Evolutionary conservation across 2,113 vertebrate genomes (phyloP), one percentile per base, ranked within the genome.

Genomic region (Globicephala melas): DNA sequence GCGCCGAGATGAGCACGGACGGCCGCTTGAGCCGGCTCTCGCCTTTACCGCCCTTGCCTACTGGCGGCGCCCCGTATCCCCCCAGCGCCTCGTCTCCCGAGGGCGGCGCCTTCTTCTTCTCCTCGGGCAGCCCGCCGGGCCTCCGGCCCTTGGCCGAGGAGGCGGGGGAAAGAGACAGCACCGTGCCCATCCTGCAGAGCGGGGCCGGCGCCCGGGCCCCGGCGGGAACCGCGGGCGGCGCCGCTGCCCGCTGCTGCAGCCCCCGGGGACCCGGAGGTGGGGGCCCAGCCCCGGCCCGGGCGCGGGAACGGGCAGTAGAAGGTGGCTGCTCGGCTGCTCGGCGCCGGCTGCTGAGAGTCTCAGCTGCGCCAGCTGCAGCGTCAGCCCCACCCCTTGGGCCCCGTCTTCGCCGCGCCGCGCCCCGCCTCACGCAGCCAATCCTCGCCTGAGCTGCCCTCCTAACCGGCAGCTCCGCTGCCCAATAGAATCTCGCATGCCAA

Each of bases 11-110:
- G 86, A 99, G 99, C 93, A 99, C 99, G 1, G 99, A 99, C 28
- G 99, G 99, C 20, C 99, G 98, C 80, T 99, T 99, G 83, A 99
- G 98, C 97, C 99, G 99, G 97, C 99, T 99, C 96, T 99, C 99
- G 36, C 98, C 98, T 97, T 99, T 99, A 97, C 99, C 99, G 36
- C 97, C 95, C 93, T 98, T 98, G 55, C 98, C 97, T 4, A 70
- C 93, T 6, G 98, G 96, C 33, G 97, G 98, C 94, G 97, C 98
- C 21, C 98, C 98, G 97, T 96, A 98, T 91, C 97, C 97, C 97
- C 97, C 97, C 97, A 98, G 95, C 86, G 67, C 98, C 98, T 97
- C 98, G 98, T 98, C 98, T 98, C 94, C 98, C 85, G 95, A 96
- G 96, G 97, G 98, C 98, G 98, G 98, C 86, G 97, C 97, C 94